phyloP scores from a whole-genome alignment of 2,888 invertebrate species.

The Autographa gamma region DNA sequence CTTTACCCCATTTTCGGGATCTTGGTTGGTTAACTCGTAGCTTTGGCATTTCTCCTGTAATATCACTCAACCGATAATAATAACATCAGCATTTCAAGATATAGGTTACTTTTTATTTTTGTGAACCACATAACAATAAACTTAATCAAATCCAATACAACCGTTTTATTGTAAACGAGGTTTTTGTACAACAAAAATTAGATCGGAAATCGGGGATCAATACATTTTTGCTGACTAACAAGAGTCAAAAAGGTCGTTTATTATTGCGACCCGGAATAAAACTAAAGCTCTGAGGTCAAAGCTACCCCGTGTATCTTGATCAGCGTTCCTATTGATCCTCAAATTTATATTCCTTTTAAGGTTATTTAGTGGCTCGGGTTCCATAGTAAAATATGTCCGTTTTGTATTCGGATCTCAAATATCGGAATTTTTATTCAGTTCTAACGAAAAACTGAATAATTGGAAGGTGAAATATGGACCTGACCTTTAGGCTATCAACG shows the following conservation, averaged over 20 bases:
- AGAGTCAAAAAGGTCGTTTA: slow-evolving; percentile 1
- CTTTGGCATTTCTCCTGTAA: neutral
- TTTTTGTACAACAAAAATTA: neutral
- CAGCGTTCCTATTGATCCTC: neutral
- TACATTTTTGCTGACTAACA: neutral
- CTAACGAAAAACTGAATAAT: neutral
- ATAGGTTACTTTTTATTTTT: neutral
- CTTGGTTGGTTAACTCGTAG: neutral
- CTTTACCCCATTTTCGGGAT: neutral
- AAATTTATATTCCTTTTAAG: neutral
- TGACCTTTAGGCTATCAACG: neutral
- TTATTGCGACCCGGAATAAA: neutral
- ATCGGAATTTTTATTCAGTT: neutral
- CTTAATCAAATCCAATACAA: neutral
- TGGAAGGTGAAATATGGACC: neutral
- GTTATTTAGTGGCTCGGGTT: slow-evolving; percentile 5
- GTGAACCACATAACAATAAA: neutral
- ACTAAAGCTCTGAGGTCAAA: slow-evolving; percentile 12
- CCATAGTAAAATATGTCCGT: neutral
- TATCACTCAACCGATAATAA: neutral
- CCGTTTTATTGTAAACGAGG: neutral
- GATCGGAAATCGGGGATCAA: neutral
- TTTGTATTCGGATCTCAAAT: neutral
- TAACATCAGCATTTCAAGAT: neutral
- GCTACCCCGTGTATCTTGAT: neutral